These are phyloP conservation scores for Mohoua ochrocephala DNA, from an alignment of 2,113 vertebrate species.

Conservation along the genomic window DNA sequence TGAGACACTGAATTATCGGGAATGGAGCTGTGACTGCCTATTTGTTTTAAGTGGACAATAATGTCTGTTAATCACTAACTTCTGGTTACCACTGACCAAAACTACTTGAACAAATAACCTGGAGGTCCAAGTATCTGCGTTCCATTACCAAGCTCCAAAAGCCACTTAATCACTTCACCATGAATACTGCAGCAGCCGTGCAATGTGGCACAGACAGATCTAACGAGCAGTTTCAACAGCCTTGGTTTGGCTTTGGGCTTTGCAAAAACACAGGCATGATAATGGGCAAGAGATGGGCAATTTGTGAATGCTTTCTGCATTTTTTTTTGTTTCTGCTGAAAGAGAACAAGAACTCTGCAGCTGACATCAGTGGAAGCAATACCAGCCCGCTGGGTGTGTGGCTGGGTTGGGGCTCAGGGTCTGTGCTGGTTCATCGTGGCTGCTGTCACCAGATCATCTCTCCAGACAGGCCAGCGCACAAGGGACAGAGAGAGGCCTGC, in stretches of 20 bases:
- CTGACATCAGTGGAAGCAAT: not conserved
- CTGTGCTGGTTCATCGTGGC: not conserved
- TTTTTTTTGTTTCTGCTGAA: not conserved
- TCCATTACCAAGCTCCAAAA: not conserved
- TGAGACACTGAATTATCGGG: not conserved
- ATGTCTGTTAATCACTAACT: not conserved
- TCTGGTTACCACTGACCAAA: not conserved
- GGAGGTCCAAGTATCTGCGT: not conserved
- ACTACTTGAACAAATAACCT: not conserved
- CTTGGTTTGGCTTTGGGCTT: not conserved
- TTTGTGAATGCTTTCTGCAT: not conserved
- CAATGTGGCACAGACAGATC: not conserved
- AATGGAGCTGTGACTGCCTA: not conserved
- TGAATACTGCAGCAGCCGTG: not conserved
- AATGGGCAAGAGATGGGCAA: not conserved
- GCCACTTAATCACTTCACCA: not conserved
- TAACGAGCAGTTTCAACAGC: not conserved
- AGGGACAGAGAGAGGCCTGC: not conserved
- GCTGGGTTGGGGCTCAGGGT: not conserved
- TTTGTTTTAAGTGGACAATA: not conserved
- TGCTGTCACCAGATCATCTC: not conserved
- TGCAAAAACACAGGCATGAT: not conserved
- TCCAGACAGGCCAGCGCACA: accelerated
- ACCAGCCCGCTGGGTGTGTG: accelerated
- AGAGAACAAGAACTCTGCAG: not conserved